These are phyloP conservation scores for Salarias fasciatus DNA, from an alignment of 2,797 vertebrate species.

Conservation along the genomic window DNA sequence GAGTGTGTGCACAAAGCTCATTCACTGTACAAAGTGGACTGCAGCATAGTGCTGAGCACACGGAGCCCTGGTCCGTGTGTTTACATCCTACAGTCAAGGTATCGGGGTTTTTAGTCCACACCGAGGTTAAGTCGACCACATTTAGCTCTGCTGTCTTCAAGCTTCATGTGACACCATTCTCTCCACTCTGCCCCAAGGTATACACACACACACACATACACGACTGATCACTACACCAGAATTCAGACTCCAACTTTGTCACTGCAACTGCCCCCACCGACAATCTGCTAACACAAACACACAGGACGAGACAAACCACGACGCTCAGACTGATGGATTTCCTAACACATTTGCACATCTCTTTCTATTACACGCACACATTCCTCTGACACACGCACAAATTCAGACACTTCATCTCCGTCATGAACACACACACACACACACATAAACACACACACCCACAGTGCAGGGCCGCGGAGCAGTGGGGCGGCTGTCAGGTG, in stretches of 20 bases:
- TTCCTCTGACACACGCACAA: conserved; percentile 28
- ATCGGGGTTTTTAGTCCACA: conserved; percentile 15
- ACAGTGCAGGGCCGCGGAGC: conserved; percentile 67
- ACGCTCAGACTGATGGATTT: conserved; percentile 60
- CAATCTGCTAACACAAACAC: conserved; percentile 7
- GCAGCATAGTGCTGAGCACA: too few species aligned
- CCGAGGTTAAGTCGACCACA: conserved; percentile 54
- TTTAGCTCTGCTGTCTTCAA: conserved; percentile 47
- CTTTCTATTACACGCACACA: conserved; percentile 28
- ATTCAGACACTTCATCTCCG: conserved; percentile 31
- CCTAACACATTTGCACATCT: conserved; percentile 49
- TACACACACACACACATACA: conserved; percentile 9
- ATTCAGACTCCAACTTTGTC: too few species aligned
- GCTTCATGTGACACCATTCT: conserved; percentile 65
- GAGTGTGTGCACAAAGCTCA: too few species aligned
- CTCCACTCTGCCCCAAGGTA: conserved; percentile 40
- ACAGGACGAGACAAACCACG: conserved; percentile 19
- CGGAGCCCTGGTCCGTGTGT: neutral
- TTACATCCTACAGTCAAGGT: neutral
- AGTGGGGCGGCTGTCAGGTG: conserved; percentile 85
- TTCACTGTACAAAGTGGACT: too few species aligned
- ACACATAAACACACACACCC: conserved; percentile 47
- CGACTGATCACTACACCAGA: too few species aligned
- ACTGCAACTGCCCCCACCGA: neutral
- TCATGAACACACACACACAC: conserved; percentile 26